These are phyloP conservation scores for Atta cephalotes DNA, from an alignment of 1,140 invertebrate genomes.

Conservation along the genomic window DNA sequence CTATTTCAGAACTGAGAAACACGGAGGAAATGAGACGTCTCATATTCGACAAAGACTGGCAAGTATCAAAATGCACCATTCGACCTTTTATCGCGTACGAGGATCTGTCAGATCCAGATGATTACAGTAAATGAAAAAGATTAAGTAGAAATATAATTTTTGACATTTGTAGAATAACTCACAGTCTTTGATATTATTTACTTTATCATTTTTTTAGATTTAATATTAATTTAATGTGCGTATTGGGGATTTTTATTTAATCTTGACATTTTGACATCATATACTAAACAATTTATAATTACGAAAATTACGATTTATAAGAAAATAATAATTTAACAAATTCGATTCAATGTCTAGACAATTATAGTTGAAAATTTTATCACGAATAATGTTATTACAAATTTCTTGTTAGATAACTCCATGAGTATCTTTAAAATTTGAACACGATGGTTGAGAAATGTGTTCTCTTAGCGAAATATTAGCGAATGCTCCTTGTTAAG, in stretches of 20 bases:
- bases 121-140: background rate
- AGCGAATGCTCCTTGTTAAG: constrained; percentile 36
- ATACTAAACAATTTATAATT: background rate
- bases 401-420: background rate
- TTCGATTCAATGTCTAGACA: background rate
- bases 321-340: constrained; percentile 14
- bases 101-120: background rate
- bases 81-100: background rate
- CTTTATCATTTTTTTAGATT: background rate
- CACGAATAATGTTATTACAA: background rate
- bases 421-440: background rate
- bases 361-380: constrained; percentile 5
- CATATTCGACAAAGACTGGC: background rate
- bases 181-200: background rate
- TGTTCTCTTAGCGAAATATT: constrained; percentile 53
- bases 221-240: background rate
- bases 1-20: constrained; percentile 13
- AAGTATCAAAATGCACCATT: background rate
- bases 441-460: constrained; percentile 19
- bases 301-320: background rate
- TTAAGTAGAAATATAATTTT: background rate
- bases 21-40: constrained; percentile 39
- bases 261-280: background rate
- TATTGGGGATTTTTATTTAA: constrained; percentile 8
- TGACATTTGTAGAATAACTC: background rate